These are phyloP conservation scores for Pogonocherus hispidulus DNA, from an alignment of 2,888 invertebrate species.

Conservation along the genomic window DNA sequence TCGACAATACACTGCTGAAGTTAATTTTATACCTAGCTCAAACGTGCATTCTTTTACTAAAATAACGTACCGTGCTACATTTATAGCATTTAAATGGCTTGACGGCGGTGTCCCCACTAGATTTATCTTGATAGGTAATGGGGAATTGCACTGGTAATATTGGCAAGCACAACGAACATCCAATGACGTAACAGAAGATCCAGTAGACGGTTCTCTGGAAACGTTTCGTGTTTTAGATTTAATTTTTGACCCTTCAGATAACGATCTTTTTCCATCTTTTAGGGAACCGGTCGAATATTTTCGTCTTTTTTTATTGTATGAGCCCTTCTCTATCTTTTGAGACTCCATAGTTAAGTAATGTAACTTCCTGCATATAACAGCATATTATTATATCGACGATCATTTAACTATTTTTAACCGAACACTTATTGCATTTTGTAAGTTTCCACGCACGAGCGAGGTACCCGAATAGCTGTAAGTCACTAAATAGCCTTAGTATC, in stretches of 20 bases:
- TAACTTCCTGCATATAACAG: too few relatives aligned
- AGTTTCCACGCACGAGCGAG: conserved; percentile 43
- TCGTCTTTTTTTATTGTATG: conserved; percentile 16
- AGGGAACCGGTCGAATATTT: conserved; percentile 36
- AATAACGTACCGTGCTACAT: conserved; percentile 27
- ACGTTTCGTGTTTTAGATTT: conserved; percentile 75
- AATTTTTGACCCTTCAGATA: conserved; percentile 77
- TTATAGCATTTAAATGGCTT: conserved; percentile 42
- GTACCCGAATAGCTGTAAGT: conserved; percentile 58
- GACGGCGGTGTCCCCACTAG: conserved; percentile 72
- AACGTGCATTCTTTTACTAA: conserved; percentile 1
- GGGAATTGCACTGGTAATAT: conserved; percentile 85
- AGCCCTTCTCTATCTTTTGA: conserved; percentile 21
- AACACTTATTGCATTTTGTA: conserved; percentile 47
- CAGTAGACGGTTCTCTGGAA: conserved; percentile 80
- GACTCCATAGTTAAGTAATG: conserved; percentile 39
- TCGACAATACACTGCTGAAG: not conserved
- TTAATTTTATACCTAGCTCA: conserved; percentile 24
- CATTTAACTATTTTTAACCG: not conserved
- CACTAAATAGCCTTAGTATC: conserved; percentile 65
- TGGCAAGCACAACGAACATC: conserved; percentile 91
- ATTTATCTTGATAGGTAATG: conserved; percentile 75
- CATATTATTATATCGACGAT: conserved; percentile 17
- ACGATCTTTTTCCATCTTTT: conserved; percentile 71
- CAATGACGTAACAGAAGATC: conserved; percentile 75